A percentile compares a stretch with the other conserved stretches of the same genome.
These are phyloP conservation scores for Acanthosepion pharaonis DNA, from an alignment of 2,888 invertebrate species.

Conservation along the genomic window DNA sequence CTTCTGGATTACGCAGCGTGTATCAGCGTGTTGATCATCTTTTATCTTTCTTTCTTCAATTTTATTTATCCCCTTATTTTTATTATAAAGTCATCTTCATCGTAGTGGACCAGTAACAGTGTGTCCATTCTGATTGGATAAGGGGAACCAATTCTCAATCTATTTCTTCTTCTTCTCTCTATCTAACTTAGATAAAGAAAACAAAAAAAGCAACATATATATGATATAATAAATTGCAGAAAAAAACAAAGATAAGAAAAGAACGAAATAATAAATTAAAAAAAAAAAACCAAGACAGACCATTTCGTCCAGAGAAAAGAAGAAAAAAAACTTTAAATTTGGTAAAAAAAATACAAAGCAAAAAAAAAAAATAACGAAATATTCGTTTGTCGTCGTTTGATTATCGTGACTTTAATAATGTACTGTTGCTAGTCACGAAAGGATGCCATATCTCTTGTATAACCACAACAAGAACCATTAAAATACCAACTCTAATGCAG, in stretches of 20 bases:
- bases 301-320: background rate
- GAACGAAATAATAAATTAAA: background rate
- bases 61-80: background rate
- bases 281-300: background rate
- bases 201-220: background rate
- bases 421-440: background rate
- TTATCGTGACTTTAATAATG: background rate
- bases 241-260: background rate
- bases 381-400: background rate
- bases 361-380: too few species aligned
- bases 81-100: background rate
- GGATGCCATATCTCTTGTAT: background rate
- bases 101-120: background rate
- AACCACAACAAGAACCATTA: background rate
- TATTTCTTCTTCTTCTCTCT: background rate
- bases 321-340: background rate
- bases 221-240: background rate
- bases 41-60: background rate
- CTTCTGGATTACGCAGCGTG: background rate
- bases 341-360: too few species aligned
- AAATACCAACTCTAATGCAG: background rate
- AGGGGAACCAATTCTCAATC: background rate
- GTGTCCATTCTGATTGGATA: slow-evolving; percentile 22
- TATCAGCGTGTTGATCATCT: background rate
- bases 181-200: background rate